Percentiles rank a stretch among this genome's conserved stretches.
These are phyloP conservation scores for Gopherus evgoodei DNA, from an alignment of 2,113 vertebrate species.

Conservation along the genomic window DNA sequence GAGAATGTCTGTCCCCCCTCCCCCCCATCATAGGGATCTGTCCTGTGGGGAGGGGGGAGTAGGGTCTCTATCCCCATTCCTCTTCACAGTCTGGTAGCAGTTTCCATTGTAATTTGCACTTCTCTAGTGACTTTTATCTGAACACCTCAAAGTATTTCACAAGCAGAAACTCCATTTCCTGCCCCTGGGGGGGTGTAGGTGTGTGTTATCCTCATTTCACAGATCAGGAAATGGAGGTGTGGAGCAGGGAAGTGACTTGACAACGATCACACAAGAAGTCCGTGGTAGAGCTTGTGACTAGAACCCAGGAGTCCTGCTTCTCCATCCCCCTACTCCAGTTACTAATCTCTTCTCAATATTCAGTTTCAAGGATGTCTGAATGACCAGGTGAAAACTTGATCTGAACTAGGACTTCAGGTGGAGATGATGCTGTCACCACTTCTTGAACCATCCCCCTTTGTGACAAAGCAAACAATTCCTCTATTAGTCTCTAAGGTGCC, in stretches of 20 bases:
- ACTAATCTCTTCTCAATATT: background rate
- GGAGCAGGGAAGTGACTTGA: background rate
- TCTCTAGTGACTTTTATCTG: background rate
- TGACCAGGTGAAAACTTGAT: background rate
- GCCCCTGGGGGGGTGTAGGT: background rate
- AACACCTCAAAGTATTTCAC: background rate
- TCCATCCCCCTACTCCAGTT: background rate
- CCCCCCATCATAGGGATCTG: background rate
- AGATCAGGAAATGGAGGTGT: background rate
- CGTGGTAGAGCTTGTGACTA: background rate
- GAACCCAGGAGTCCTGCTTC: background rate
- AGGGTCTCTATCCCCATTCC: no score
- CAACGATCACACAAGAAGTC: background rate
- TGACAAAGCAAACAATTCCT: background rate
- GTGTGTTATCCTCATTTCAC: background rate
- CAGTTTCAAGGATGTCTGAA: background rate
- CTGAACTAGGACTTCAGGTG: background rate
- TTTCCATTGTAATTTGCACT: background rate
- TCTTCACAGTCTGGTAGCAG: background rate
- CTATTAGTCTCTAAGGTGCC: no score
- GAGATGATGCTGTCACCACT: background rate
- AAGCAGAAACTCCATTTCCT: background rate
- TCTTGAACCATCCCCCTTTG: background rate
- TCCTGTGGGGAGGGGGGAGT: rapidly evolving
- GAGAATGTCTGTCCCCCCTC: rapidly evolving